Evolutionary conservation across 2,797 vertebrate genomes (phyloP).

Genomic region (Urosaurus nigricauda): DNA sequence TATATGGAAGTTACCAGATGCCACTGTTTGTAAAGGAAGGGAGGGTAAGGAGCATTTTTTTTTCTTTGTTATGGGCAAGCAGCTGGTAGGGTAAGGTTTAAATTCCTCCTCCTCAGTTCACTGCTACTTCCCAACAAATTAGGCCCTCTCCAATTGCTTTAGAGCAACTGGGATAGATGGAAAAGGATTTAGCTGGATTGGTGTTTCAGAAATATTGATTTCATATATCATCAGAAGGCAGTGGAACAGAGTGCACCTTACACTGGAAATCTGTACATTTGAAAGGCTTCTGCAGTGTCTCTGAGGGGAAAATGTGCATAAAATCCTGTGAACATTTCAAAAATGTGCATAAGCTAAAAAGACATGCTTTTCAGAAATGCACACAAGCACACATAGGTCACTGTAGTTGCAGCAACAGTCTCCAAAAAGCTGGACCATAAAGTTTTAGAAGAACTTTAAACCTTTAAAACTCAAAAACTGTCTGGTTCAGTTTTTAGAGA

Average conservation of each 20-base stretch:
- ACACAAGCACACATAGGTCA: too few species aligned
- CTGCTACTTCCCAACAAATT: background rate
- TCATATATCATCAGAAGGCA: background rate
- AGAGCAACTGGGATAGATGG: background rate
- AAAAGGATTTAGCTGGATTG: background rate
- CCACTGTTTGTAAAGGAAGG: background rate
- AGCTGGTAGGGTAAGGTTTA: background rate
- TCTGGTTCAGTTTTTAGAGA: too few species aligned
- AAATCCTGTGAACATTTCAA: background rate
- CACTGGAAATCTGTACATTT: background rate
- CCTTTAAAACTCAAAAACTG: too few species aligned
- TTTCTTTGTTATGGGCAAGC: too few species aligned
- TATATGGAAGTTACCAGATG: too few species aligned
- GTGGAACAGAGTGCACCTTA: background rate
- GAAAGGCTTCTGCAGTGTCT: background rate
- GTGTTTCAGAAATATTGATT: background rate
- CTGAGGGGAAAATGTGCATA: background rate
- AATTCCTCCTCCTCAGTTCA: background rate
- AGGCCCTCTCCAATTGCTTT: background rate
- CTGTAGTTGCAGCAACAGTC: too few species aligned
- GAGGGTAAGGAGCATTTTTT: background rate
- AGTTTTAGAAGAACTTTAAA: too few species aligned
- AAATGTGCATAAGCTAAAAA: too few species aligned
- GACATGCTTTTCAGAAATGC: too few species aligned
- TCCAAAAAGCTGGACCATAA: too few species aligned